Evolutionary conservation across 2,113 vertebrate genomes (phyloP), one percentile per base, ranked within the genome.

Genomic region (Lagopus muta): DNA sequence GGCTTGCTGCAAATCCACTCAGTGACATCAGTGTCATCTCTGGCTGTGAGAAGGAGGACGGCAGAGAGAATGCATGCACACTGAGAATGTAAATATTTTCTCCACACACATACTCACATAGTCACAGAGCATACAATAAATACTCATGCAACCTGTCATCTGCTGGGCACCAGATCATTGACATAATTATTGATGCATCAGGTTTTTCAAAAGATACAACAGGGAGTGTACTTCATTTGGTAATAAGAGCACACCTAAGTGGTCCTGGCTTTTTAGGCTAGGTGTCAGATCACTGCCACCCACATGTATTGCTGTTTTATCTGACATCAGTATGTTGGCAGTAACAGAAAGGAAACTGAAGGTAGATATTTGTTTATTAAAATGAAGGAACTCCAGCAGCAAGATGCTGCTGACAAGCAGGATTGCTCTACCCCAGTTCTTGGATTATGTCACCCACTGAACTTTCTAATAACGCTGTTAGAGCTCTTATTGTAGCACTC

Each of bases 141-240:
- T 64, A 82, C 27, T 55, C 73, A 61, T 36, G 77, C 74, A 62
- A 72, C 30, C 1, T 62, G 81, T 57, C 7, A 1, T 78, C 82
- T 43, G 79, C 69, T 60, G 20, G 77, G 70, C 54, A 66, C 82
- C 82, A 81, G 86, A 93, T 52, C 82, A 91, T 22, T 88, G 82
- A 74, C 82, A 78, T 93, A 91, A 91, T 93, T 82, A 95, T 88
- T 84, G 82, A 94, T 97, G 90, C 86, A 91, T 86, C 88, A 88
- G 77, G 82, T 95, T 95, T 96, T 84, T 88, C 83, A 78, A 93
- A 95, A 93, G 88, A 92, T 82, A 94, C 80, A 95, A 83, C 79
- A 94, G 93, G 89, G 93, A 32, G 95, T 94, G 91, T 78, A 30
- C 90, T 42, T 83, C 36, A 86, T 95, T 94, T 92, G 93, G 90